Percentiles rank a stretch among this genome's conserved stretches.
Conservation (phyloP, 2,113 vertebrate species). For the Sebastes fasciatus region DNA sequence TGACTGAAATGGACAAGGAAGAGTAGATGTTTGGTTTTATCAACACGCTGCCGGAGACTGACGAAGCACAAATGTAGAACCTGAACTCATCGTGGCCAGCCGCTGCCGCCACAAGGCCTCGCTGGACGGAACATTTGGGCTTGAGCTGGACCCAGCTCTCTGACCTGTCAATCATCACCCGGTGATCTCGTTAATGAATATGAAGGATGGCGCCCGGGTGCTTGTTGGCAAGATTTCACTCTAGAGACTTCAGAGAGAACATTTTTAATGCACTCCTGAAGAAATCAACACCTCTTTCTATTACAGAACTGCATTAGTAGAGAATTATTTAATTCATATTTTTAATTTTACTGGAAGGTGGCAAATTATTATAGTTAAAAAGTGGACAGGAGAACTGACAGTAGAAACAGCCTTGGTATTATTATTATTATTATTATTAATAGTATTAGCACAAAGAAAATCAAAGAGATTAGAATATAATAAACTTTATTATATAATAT, state of each 20-base stretch:
- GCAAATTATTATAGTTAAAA: conserved; percentile 26
- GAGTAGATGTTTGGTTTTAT: conserved; percentile 57
- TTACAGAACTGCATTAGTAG: conserved; percentile 28
- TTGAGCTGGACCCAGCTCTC: conserved; percentile 38
- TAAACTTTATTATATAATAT: neutral
- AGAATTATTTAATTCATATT: conserved; percentile 53
- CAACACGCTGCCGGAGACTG: neutral
- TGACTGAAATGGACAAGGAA: conserved; percentile 89
- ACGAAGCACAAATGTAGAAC: conserved; percentile 15
- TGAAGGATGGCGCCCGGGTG: conserved; percentile 1
- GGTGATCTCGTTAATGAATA: conserved; percentile 5
- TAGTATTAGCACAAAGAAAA: conserved; percentile 35
- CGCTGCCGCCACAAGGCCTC: neutral
- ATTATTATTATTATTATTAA: neutral
- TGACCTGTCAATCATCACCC: conserved; percentile 13
- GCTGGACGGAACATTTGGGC: neutral
- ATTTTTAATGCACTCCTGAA: conserved; percentile 35
- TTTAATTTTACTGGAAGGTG: conserved; percentile 44
- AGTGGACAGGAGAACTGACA: conserved; percentile 33
- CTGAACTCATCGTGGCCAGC: conserved; percentile 2
- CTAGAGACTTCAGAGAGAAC: conserved; percentile 31
- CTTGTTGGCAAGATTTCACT: conserved; percentile 6
- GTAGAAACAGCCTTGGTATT: conserved; percentile 13
- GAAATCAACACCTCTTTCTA: conserved; percentile 16
- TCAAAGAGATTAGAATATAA: neutral